Conservation (phyloP, 2,888 invertebrate genomes). For the Chorisops tibialis region DNA sequence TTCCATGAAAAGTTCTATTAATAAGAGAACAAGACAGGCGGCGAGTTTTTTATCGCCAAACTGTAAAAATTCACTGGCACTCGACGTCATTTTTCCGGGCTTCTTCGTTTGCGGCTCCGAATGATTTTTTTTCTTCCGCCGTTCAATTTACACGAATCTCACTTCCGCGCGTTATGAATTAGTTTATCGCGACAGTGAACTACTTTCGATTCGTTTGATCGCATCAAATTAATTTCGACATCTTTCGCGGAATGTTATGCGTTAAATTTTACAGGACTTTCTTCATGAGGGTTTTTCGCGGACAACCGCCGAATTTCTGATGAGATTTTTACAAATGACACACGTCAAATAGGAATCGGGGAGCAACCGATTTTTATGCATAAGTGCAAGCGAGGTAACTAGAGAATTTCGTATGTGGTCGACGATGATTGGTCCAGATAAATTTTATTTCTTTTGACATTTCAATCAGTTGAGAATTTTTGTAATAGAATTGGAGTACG, state of each 20-base stretch:
- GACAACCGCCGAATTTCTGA: conserved; percentile 6
- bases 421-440: conserved; percentile 59
- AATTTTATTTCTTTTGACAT: conserved; percentile 5
- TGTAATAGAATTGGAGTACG: too few species aligned
- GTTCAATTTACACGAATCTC: not conserved
- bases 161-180: not conserved
- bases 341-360: conserved; percentile 50
- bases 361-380: not conserved
- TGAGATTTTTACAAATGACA: conserved; percentile 22
- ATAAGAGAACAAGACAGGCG: conserved; percentile 64
- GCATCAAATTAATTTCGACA: conserved; percentile 10
- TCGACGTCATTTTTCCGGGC: conserved; percentile 22
- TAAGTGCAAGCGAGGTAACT: conserved; percentile 14
- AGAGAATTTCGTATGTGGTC: conserved; percentile 57
- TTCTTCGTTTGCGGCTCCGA: not conserved
- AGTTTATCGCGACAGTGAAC: not conserved
- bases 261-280: not conserved
- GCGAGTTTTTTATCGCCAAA: conserved; percentile 59
- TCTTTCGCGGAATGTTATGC: not conserved
- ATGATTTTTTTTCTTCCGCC: not conserved
- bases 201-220: not conserved
- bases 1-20: conserved; percentile 66
- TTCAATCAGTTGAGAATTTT: too few species aligned
- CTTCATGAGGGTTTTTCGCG: not conserved
- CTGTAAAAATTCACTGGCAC: conserved; percentile 28